Conservation (phyloP, 2,113 vertebrate genomes). For the Gobius niger region DNA sequence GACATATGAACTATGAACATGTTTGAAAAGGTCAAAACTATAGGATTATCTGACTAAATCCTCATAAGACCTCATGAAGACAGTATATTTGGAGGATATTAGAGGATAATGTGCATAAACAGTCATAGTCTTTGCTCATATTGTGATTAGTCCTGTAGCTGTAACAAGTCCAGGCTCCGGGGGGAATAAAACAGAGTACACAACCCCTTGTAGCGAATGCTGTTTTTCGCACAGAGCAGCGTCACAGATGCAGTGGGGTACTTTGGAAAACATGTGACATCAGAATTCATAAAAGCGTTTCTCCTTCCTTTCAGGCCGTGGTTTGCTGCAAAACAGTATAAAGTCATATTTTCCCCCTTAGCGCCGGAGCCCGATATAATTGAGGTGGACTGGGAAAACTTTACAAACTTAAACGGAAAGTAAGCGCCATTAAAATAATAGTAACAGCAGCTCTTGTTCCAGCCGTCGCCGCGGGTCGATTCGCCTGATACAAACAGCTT, state of each 20-base stretch:
- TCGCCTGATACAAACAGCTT: no score
- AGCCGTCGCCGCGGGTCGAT: conserved; percentile 26
- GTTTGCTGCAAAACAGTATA: conserved; percentile 63
- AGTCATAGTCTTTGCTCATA: no score
- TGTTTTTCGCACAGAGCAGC: conserved; percentile 11
- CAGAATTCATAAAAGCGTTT: conserved; percentile 67
- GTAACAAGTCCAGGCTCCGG: background rate
- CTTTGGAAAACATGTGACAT: conserved; percentile 76
- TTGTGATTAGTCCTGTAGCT: no score
- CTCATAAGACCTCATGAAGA: no score
- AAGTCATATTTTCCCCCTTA: conserved; percentile 74
- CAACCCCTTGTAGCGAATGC: conserved; percentile 15
- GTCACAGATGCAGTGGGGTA: conserved; percentile 30
- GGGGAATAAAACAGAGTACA: conserved; percentile 56
- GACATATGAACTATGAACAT: no score
- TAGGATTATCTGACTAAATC: no score
- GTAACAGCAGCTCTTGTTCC: conserved; percentile 43
- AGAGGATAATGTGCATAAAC: no score
- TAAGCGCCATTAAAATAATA: conserved; percentile 65
- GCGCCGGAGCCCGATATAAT: conserved; percentile 62
- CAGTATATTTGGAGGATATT: no score
- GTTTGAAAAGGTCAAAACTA: no score
- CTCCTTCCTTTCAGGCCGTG: conserved; percentile 50
- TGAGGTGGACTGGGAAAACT: conserved; percentile 72
- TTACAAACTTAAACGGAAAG: conserved; percentile 69